These are phyloP conservation scores for Parotocinclus haroldoi DNA, from an alignment of 2,797 vertebrate species.

Conservation along the genomic window DNA sequence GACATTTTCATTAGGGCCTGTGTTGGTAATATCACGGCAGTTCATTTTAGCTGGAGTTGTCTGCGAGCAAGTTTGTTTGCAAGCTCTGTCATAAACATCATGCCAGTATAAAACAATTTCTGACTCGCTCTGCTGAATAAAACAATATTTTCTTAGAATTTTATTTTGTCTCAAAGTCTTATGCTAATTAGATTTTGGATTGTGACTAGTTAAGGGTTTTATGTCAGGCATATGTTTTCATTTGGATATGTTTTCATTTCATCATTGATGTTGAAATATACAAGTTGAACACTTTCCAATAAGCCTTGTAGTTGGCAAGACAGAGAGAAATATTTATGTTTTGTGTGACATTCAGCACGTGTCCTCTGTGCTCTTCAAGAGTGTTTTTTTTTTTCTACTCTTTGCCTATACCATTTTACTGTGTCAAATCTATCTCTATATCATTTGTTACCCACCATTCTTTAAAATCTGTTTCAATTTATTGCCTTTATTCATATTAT, in stretches of 20 bases:
- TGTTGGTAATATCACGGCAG: slow-evolving; percentile 17
- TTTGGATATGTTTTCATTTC: too few species aligned
- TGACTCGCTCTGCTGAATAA: background rate
- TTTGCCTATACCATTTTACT: background rate
- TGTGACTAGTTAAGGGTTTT: background rate
- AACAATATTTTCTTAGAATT: background rate
- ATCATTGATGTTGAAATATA: too few species aligned
- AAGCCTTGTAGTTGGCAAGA: too few species aligned
- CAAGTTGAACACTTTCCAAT: too few species aligned
- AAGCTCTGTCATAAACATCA: background rate
- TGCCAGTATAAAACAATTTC: background rate
- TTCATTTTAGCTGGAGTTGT: slow-evolving; percentile 20
- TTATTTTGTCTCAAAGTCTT: background rate
- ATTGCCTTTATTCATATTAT: slow-evolving; percentile 23
- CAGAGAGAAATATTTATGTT: too few species aligned
- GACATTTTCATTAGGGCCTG: slow-evolving; percentile 23
- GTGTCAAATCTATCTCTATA: background rate
- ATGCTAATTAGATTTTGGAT: background rate
- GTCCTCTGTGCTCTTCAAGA: too few species aligned
- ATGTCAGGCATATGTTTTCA: background rate
- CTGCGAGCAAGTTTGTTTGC: background rate
- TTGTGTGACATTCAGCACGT: slow-evolving; percentile 17
- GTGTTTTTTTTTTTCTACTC: background rate
- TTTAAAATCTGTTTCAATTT: slow-evolving; percentile 15
- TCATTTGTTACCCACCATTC: slow-evolving; percentile 3